Conservation (phyloP, 2,797 vertebrate genomes). For the Poliocrania exsul region DNA sequence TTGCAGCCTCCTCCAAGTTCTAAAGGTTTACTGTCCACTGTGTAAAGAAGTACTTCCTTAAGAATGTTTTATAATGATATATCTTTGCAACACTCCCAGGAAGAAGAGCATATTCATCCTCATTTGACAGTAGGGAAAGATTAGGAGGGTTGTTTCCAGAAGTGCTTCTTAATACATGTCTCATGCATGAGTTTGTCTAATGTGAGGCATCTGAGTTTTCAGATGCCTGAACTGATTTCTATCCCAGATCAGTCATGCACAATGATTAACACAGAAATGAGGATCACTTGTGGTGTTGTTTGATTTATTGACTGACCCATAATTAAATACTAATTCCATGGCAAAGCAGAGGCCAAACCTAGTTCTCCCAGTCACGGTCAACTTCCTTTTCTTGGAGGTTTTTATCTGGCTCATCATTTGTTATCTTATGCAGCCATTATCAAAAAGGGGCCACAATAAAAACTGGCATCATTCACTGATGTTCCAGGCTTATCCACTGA, state of each 20-base stretch:
- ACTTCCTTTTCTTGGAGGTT: not conserved
- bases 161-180: not conserved
- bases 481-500: conserved; percentile 29
- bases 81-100: not conserved
- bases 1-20: not conserved
- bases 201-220: not conserved
- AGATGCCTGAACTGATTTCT: conserved; percentile 44
- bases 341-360: not conserved
- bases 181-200: conserved; percentile 17
- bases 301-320: not conserved
- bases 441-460: not conserved
- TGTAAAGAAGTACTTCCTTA: not conserved
- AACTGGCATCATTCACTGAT: not conserved
- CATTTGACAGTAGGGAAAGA: not conserved
- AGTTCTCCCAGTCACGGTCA: not conserved
- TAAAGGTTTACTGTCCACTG: not conserved
- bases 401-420: not conserved
- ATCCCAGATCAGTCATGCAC: not conserved
- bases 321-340: not conserved
- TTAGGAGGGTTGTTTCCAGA: not conserved
- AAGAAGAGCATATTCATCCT: not conserved
- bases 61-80: not conserved
- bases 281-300: not conserved
- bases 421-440: not conserved
- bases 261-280: not conserved